phyloP scores from a whole-genome alignment of 1,140 invertebrate species.

The Euwallacea similis region DNA sequence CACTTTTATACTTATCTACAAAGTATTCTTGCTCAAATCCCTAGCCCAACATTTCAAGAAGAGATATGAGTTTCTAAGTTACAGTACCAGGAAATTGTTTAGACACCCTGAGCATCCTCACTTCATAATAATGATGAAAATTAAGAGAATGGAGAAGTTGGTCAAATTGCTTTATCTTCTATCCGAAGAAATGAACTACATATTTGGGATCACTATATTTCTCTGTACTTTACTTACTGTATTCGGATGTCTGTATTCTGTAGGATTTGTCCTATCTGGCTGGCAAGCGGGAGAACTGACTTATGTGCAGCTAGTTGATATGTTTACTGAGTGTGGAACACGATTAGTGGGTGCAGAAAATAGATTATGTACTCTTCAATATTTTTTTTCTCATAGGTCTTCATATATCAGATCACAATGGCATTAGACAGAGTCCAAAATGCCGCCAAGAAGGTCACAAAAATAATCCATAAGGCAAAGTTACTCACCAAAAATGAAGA shows the following conservation, averaged over 20 bases:
- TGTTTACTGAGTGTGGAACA: not conserved
- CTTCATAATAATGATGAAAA: slow-evolving; percentile 2
- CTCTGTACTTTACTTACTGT: slow-evolving; percentile 1
- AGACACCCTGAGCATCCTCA: not conserved
- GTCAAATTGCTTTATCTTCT: not conserved
- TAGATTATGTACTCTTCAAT: not conserved
- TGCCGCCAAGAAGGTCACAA: slow-evolving; percentile 19
- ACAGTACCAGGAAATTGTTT: not conserved
- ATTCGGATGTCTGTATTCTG: slow-evolving; percentile 12
- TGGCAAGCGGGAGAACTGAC: not conserved
- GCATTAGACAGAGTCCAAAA: slow-evolving; percentile 21
- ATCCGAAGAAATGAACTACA: not conserved
- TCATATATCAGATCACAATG: not conserved
- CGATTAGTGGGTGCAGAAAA: slow-evolving; percentile 16
- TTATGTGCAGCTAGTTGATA: not conserved
- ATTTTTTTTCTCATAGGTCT: not conserved
- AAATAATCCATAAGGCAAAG: slow-evolving; percentile 10
- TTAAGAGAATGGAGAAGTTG: slow-evolving; percentile 21
- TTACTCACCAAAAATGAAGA: slow-evolving; percentile 17
- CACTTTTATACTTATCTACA: slow-evolving; percentile 1
- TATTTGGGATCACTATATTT: slow-evolving; percentile 17
- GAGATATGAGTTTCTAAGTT: slow-evolving; percentile 2
- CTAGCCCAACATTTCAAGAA: not conserved
- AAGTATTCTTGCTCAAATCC: not conserved
- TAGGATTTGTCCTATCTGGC: not conserved